These are phyloP conservation scores for Glyphotaelius pellucidus DNA, from an alignment of 2,888 invertebrate species.

Conservation along the genomic window DNA sequence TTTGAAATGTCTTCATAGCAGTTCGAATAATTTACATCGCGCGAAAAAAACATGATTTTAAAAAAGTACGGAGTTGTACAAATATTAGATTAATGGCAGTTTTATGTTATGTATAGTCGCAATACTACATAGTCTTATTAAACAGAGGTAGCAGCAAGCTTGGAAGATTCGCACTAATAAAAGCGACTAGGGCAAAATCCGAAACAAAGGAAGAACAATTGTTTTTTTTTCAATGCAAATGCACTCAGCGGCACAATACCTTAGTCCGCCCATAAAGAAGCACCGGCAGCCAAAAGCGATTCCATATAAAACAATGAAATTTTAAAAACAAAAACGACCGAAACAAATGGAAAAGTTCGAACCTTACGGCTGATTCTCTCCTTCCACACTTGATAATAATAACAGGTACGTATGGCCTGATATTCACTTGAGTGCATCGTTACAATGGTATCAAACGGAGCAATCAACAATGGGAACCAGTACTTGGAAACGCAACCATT, in stretches of 20 bases:
- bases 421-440: constrained; percentile 64
- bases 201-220: constrained; percentile 46
- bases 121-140: not conserved
- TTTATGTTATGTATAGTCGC: not conserved
- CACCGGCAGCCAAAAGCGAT: constrained; percentile 61
- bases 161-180: constrained; percentile 30
- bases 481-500: constrained; percentile 46
- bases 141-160: not conserved
- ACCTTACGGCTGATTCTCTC: constrained; percentile 59
- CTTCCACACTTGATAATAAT: constrained; percentile 46
- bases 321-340: constrained; percentile 54
- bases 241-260: constrained; percentile 52
- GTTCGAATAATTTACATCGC: not conserved
- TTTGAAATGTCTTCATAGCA: not conserved
- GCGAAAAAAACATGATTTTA: not conserved
- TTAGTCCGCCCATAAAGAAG: constrained; percentile 52
- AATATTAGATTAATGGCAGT: not conserved
- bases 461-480: constrained; percentile 62
- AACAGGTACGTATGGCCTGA: constrained; percentile 50
- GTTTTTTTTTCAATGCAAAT: constrained; percentile 41
- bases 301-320: constrained; percentile 61
- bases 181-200: constrained; percentile 24
- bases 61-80: not conserved
- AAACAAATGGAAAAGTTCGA: constrained; percentile 52
- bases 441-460: constrained; percentile 64